Percentiles rank a stretch among this genome's conserved stretches.
phyloP scores from a whole-genome alignment of 2,113 vertebrate species.

The Propithecus coquereli region DNA sequence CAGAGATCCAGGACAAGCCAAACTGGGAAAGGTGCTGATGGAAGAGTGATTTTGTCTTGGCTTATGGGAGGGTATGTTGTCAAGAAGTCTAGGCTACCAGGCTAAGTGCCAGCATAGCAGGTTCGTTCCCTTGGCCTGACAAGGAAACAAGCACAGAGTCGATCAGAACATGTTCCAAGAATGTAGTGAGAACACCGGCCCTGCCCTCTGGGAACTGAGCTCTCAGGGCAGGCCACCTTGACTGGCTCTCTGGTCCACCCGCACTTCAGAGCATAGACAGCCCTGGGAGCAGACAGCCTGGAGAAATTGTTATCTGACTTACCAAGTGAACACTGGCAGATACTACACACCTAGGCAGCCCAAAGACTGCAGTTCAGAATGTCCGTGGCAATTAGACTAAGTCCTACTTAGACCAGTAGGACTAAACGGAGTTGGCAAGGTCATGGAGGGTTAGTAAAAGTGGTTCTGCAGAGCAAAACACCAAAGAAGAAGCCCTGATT shows the following conservation, averaged over 20 bases:
- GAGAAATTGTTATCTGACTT: not conserved
- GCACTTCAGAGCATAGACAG: not conserved
- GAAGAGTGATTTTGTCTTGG: conserved; percentile 32
- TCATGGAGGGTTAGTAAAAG: not conserved
- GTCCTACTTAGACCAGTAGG: not conserved
- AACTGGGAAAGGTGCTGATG: conserved; percentile 45
- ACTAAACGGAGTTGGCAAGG: not conserved
- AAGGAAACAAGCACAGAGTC: conserved; percentile 29
- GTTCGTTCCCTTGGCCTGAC: not conserved
- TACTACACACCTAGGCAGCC: not conserved
- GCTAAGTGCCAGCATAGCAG: not conserved
- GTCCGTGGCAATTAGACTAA: not conserved
- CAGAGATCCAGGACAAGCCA: conserved; percentile 42
- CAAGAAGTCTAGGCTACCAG: not conserved
- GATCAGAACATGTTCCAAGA: conserved; percentile 9
- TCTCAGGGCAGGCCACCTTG: not conserved
- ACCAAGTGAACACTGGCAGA: not conserved
- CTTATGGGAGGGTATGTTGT: conserved; percentile 43
- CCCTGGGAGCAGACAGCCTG: not conserved
- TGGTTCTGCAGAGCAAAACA: not conserved
- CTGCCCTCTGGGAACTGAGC: not conserved
- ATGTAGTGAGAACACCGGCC: not conserved
- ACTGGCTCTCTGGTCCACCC: not conserved
- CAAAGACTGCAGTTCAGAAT: not conserved
- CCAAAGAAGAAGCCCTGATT: not conserved